Base-by-base conservation (phyloP, 2,797 vertebrate species). In the Okamejei kenojei region DNA sequence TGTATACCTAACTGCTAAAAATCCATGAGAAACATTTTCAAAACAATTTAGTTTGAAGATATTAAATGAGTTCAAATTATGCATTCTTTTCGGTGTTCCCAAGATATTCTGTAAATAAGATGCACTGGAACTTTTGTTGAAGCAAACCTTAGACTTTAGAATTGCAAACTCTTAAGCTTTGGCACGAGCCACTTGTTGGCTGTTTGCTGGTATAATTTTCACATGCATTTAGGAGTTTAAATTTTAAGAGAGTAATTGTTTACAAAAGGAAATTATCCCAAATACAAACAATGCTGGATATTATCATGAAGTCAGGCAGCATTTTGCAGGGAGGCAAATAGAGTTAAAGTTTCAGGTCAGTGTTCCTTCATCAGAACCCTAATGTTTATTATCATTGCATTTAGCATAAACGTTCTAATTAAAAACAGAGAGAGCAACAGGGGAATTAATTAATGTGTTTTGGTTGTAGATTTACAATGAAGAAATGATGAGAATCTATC, bases 41-140 rank as follows among this genome's bases (percentile, higher is more conserved):
- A 90, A 74, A 45, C 63, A 90, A 63, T 91, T 73, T 74, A 45
- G 74, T 91, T 74, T 74, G 82, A 86, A 65, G 54, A 6, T 63
- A n/a, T 86, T n/a, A 13, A 35, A 65, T 90, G 17, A 45, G 35
- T 23, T 32, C 65, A 45, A 29, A 54, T 91, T 10, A 45, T 90
- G 65, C 32, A 21, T 71, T 90, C 19, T 90, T 90, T 68, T 90
- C 17, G 5, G 35, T 11, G 21, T 21, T 35, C 73, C 11, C 23
- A 23, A 11, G 38, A 23, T 74, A 35, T 74, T 73, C 21, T 71
- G 35, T 11, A 23, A 45, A 9, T 10, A 45, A 74, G 32, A 73
- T 65, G 15, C 19, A 21, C 82, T n/a, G 15, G 58, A 45, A 38
- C 5, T 90, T 73, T 38, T 35, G 65, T 26, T 91, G 21, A 29